phyloP scores from a whole-genome alignment of 2,888 invertebrate genomes.

The Microchrysa polita region DNA sequence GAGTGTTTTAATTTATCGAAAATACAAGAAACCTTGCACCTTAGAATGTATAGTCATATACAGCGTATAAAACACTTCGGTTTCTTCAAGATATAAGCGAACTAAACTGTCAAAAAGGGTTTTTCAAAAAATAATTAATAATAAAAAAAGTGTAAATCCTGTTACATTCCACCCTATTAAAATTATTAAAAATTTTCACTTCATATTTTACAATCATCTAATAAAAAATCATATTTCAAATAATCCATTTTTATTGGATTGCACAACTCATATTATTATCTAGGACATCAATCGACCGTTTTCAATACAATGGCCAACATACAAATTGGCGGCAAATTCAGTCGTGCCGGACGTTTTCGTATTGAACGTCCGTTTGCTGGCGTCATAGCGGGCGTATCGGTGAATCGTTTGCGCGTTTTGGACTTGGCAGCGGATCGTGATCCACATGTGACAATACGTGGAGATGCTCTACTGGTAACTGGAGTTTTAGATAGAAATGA shows the following conservation, averaged over 20 bases:
- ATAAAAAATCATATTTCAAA: background rate
- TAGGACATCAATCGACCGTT: constrained; percentile 84
- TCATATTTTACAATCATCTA: constrained; percentile 7
- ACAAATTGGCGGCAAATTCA: constrained; percentile 82
- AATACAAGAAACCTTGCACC: too few relatives aligned
- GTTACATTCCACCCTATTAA: too few relatives aligned
- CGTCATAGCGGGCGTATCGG: constrained; percentile 87
- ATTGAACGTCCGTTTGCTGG: constrained; percentile 87
- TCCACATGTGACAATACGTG: constrained; percentile 78
- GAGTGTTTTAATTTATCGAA: too few relatives aligned
- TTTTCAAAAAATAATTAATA: too few relatives aligned
- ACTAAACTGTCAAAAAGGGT: too few relatives aligned
- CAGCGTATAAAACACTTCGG: too few relatives aligned
- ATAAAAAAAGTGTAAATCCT: too few relatives aligned
- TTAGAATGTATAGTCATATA: too few relatives aligned
- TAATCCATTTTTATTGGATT: background rate
- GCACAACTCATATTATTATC: background rate
- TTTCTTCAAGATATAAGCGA: too few relatives aligned
- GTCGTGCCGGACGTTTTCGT: constrained; percentile 69
- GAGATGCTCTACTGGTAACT: constrained; percentile 83
- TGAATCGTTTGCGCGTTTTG: constrained; percentile 84
- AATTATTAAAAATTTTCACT: too few relatives aligned
- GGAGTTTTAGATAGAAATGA: constrained; percentile 79
- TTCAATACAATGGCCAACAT: constrained; percentile 93
- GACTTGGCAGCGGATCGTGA: constrained; percentile 88